Conservation (phyloP, 2,113 vertebrate genomes). For the Fregetta grallaria region DNA sequence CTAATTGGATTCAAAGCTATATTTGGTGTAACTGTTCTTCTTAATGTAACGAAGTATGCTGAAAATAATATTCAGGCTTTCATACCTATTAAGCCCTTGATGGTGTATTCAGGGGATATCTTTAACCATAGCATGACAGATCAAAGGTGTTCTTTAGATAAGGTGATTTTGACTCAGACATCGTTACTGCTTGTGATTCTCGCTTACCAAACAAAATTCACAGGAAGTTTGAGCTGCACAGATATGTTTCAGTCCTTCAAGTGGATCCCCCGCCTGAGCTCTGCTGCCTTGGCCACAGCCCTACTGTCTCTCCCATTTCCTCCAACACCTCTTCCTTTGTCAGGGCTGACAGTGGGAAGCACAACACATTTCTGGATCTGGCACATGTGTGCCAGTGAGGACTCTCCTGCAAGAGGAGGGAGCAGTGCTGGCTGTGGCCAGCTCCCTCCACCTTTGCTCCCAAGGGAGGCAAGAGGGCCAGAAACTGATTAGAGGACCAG, state of each 20-base stretch:
- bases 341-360: not conserved
- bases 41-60: not conserved
- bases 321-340: not conserved
- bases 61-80: not conserved
- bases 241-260: not conserved
- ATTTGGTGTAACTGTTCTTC: not conserved
- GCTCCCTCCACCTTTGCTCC: not conserved
- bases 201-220: not conserved
- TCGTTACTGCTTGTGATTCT: not conserved
- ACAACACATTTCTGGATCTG: not conserved
- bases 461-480: not conserved
- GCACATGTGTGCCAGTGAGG: not conserved
- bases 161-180: not conserved
- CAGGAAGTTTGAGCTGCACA: not conserved
- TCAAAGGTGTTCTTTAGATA: not conserved
- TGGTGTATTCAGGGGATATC: not conserved
- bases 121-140: not conserved
- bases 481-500: slow-evolving; percentile 14
- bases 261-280: not conserved
- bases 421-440: not conserved
- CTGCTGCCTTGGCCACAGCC: not conserved
- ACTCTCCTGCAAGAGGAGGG: not conserved
- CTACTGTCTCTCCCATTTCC: rapidly evolving
- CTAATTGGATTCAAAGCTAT: not conserved
- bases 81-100: not conserved